Percentiles rank a stretch among this genome's conserved stretches.
phyloP scores from a whole-genome alignment of 2,113 vertebrate species.

The Urocitellus parryii region DNA sequence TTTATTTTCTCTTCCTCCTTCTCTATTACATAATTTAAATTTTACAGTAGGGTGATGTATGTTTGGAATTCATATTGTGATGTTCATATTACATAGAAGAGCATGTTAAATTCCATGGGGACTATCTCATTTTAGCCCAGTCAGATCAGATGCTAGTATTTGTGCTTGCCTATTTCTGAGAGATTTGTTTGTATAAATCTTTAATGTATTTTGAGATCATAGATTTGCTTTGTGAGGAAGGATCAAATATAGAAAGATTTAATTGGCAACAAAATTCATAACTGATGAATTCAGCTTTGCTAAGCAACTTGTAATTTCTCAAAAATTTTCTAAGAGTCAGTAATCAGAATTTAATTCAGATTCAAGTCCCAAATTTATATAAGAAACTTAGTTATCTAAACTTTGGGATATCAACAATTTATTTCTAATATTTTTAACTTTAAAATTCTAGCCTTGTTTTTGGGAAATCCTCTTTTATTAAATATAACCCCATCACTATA shows the following conservation, averaged over 20 bases:
- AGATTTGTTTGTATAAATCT: slow-evolving; percentile 92
- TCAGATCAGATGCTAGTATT: slow-evolving; percentile 92
- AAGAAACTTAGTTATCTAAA: slow-evolving; percentile 36
- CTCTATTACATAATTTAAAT: slow-evolving; percentile 45
- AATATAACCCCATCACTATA: neutral
- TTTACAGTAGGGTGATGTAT: slow-evolving; percentile 90
- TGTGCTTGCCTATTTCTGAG: slow-evolving; percentile 92
- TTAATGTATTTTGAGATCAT: slow-evolving; percentile 92
- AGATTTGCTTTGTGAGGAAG: slow-evolving; percentile 92
- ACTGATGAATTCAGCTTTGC: neutral
- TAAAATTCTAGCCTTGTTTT: slow-evolving; percentile 26
- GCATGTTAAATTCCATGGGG: slow-evolving; percentile 89
- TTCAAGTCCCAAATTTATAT: neutral
- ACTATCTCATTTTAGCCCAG: slow-evolving; percentile 92
- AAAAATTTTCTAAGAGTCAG: neutral
- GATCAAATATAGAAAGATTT: neutral
- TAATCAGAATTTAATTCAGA: neutral
- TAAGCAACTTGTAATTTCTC: slow-evolving; percentile 3
- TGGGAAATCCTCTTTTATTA: neutral
- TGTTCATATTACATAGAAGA: slow-evolving; percentile 92
- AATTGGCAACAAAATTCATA: neutral
- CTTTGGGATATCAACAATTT: neutral
- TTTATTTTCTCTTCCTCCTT: slow-evolving; percentile 34
- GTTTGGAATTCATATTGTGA: slow-evolving; percentile 93
- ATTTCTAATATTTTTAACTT: slow-evolving; percentile 10